Conservation (phyloP, 2,888 invertebrate genomes). For the Hyppa rectilinea region DNA sequence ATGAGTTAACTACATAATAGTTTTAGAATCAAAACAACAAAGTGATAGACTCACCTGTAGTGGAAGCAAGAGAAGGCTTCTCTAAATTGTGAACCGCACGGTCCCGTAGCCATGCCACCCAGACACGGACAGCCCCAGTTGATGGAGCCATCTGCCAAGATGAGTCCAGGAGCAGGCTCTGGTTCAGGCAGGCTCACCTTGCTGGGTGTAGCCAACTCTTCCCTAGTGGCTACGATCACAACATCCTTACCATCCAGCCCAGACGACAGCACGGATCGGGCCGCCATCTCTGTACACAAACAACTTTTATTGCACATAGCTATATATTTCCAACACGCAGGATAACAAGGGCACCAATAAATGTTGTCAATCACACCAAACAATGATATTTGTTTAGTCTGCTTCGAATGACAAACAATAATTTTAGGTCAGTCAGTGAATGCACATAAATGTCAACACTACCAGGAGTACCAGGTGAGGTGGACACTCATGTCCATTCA, state of each 20-base stretch:
- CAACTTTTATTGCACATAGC: neutral
- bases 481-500: neutral
- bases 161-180: conserved; percentile 94
- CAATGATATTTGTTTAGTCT: neutral
- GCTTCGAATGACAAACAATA: neutral
- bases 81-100: conserved; percentile 97
- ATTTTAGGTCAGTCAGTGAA: neutral
- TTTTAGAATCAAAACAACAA: conserved; percentile 2
- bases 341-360: neutral
- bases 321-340: neutral
- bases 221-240: conserved; percentile 95
- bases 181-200: conserved; percentile 93
- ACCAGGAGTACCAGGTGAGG: neutral
- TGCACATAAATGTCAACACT: neutral
- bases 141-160: conserved; percentile 96
- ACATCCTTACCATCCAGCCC: conserved; percentile 92
- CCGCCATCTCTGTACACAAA: conserved; percentile 41
- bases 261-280: conserved; percentile 64
- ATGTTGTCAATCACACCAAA: neutral
- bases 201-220: conserved; percentile 94
- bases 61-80: conserved; percentile 99
- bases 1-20: neutral
- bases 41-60: conserved; percentile 89
- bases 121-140: conserved; percentile 99
- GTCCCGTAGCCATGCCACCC: conserved; percentile 99